Base-by-base conservation (phyloP, 2,888 invertebrate genomes). In the Mesochorus sp. region DNA sequence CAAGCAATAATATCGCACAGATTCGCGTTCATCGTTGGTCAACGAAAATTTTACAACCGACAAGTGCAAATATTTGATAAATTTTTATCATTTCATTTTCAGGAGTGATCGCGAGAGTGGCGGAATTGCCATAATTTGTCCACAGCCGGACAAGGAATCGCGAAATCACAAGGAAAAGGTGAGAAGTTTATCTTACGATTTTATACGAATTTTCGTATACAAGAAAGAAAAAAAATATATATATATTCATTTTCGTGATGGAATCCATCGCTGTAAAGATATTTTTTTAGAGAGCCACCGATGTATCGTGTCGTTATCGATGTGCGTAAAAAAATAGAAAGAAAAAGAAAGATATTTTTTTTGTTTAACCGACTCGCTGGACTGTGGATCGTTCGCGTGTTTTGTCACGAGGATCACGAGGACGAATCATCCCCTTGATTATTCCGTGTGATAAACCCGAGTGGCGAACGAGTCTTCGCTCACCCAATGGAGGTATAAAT, bases 401-500 rank as follows among this genome's bases (percentile, higher is more conserved):
- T 34, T n/a, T 34, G 21, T 51, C 19, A 34, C 31, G 51, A 66
- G 51, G 67, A 39, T 68, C 34, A 42, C 34, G 31, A 34, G 49
- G 39, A 34, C 39, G 72, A 73, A 77, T 72, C 49, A 59, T 34
- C 51, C 49, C 53, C 26, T n/a, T 19, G 67, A 61, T 53, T 66
- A 67, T 66, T 61, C 59, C 51, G 28, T 10, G 61, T 14, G 53
- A 61, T 42, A 49, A 31, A 62, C 31, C 31, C 44, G 24, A 31
- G 53, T 12, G 19, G 59, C 34, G 53, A 76, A 67, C 72, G 72
- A 76, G 61, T 72, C 61, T 73, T 68, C 57, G 76, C 39, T n/a
- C n/a, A 24, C 3, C 44, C 70, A 47, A 79, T 79, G 78, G 71
- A 79, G 78, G 78, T 79, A 79, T 53, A 78, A 74, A 61, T 72